Evolutionary conservation across 2,797 vertebrate genomes (phyloP).

Genomic region (Sebastes vulpes): DNA sequence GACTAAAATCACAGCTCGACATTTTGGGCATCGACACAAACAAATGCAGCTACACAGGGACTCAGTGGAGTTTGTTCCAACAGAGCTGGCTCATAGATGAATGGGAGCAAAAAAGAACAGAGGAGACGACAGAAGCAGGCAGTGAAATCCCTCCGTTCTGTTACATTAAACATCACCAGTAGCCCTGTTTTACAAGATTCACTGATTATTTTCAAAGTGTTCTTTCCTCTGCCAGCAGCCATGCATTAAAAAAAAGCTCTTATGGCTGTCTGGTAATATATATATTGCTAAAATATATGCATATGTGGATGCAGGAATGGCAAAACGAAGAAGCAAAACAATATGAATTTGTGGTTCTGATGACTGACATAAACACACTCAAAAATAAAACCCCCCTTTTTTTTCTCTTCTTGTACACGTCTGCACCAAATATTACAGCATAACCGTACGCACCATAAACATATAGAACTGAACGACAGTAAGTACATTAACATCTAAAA

Average conservation of each 20-base stretch:
- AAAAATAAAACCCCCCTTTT: slow-evolving; percentile 78
- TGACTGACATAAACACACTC: slow-evolving; percentile 85
- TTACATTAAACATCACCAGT: slow-evolving; percentile 64
- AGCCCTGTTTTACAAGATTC: slow-evolving; percentile 74
- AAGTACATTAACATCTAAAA: slow-evolving; percentile 83
- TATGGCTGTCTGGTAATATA: slow-evolving; percentile 61
- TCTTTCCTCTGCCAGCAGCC: slow-evolving; percentile 50
- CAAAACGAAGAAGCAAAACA: slow-evolving; percentile 73
- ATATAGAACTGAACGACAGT: slow-evolving; percentile 58
- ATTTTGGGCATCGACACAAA: slow-evolving; percentile 32
- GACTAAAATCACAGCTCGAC: slow-evolving; percentile 45
- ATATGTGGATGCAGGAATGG: slow-evolving; percentile 62
- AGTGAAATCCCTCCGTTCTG: slow-evolving; percentile 61
- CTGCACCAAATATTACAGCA: slow-evolving; percentile 90
- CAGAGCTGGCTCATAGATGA: slow-evolving; percentile 42
- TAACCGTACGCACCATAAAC: slow-evolving; percentile 71
- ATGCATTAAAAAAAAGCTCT: slow-evolving; percentile 65
- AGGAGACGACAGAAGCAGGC: slow-evolving; percentile 56
- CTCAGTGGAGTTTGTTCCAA: slow-evolving; percentile 17
- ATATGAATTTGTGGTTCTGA: slow-evolving; percentile 71
- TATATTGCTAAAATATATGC: slow-evolving; percentile 49
- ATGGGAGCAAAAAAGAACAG: slow-evolving; percentile 41
- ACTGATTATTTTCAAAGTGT: slow-evolving; percentile 57
- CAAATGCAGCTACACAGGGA: slow-evolving; percentile 20
- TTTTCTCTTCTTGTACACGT: slow-evolving; percentile 83